These are phyloP conservation scores for Gryon sp. DNA, from an alignment of 1,140 invertebrate genomes.

Conservation along the genomic window DNA sequence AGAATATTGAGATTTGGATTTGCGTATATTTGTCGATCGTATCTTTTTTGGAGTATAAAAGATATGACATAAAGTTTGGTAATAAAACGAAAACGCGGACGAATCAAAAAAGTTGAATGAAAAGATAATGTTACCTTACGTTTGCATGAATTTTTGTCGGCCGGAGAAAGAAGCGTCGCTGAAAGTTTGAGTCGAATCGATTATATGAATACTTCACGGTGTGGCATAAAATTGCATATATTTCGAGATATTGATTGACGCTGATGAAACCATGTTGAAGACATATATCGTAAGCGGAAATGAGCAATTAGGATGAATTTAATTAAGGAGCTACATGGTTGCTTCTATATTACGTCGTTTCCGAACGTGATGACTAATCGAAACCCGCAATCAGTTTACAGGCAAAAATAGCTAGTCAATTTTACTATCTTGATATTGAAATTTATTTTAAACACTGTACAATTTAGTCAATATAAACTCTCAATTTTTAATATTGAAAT, in stretches of 20 bases:
- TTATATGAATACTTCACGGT: conserved; percentile 12
- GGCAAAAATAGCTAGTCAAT: too few relatives aligned
- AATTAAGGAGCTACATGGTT: neutral
- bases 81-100: conserved; percentile 74
- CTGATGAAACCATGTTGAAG: conserved; percentile 33
- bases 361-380: too few relatives aligned
- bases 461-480: too few relatives aligned
- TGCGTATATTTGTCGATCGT: conserved; percentile 9
- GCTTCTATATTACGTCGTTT: too few relatives aligned
- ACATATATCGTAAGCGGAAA: conserved; percentile 43
- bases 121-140: conserved; percentile 19
- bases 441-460: too few relatives aligned
- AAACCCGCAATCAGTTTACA: too few relatives aligned
- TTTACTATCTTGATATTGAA: too few relatives aligned
- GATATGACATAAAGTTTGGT: conserved; percentile 68
- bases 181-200: conserved; percentile 1
- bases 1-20: too few relatives aligned
- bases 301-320: conserved; percentile 31
- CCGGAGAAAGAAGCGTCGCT: neutral
- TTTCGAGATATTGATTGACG: conserved; percentile 42
- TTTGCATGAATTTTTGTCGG: conserved; percentile 13
- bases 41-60: conserved; percentile 72
- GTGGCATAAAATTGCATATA: conserved; percentile 18
- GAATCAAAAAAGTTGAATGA: conserved; percentile 39
- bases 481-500: too few relatives aligned